phyloP scores from a whole-genome alignment of 1,140 invertebrate genomes.

The Tribolium madens region DNA sequence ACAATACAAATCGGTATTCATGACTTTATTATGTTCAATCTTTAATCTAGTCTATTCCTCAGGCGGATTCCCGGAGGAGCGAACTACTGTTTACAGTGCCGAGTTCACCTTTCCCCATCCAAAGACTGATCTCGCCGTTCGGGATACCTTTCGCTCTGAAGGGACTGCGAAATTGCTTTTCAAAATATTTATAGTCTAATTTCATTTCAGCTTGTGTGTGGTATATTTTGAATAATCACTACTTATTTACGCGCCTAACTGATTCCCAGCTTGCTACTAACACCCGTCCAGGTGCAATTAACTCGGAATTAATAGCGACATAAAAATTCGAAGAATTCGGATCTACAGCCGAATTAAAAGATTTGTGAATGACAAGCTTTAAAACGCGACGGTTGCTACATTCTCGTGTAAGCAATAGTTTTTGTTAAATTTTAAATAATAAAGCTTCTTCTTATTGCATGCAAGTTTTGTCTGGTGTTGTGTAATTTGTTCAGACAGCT shows the following conservation, averaged over 20 bases:
- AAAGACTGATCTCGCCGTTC: slow-evolving; percentile 41
- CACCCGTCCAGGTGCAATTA: slow-evolving; percentile 3
- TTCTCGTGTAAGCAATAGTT: not conserved
- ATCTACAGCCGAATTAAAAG: not conserved
- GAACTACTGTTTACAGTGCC: slow-evolving; percentile 36
- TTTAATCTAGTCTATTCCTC: slow-evolving; percentile 49
- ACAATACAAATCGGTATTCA: slow-evolving; percentile 52
- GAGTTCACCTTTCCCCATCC: slow-evolving; percentile 40
- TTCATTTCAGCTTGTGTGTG: slow-evolving; percentile 43
- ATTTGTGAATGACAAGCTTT: not conserved
- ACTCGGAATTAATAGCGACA: slow-evolving; percentile 11
- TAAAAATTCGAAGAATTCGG: slow-evolving; percentile 17
- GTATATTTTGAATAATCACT: slow-evolving; percentile 44
- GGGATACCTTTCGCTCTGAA: slow-evolving; percentile 36
- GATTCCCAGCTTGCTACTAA: slow-evolving; percentile 19
- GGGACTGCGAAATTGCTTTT: slow-evolving; percentile 48
- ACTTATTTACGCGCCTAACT: slow-evolving; percentile 36
- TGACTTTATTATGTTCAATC: slow-evolving; percentile 54
- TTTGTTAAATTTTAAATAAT: not conserved
- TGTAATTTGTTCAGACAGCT: not conserved
- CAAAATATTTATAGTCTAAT: slow-evolving; percentile 51
- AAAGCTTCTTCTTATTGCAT: not conserved
- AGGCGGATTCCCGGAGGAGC: slow-evolving; percentile 34
- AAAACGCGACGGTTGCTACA: not conserved
- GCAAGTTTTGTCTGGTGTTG: not conserved